Evolutionary conservation across 2,888 invertebrate genomes (phyloP), one percentile per base, ranked within the genome.

Genomic region (Uloborus plumipes): DNA sequence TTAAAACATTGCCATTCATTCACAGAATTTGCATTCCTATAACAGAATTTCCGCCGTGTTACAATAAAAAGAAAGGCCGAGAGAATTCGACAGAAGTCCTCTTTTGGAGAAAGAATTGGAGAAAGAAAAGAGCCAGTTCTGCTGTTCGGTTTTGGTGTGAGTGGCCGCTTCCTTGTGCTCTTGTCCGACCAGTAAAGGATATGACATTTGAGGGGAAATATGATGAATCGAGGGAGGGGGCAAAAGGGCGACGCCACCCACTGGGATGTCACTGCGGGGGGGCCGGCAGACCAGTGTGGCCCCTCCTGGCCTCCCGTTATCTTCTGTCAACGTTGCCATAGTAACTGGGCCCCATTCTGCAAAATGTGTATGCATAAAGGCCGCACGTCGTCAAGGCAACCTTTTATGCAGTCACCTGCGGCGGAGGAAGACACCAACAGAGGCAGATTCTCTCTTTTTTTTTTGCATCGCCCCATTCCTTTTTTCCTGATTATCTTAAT

Each of bases 161-260:
- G 22, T 31, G 22, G 49, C 39, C 31, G 18, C 15, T n/a, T 39
- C 39, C 39, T 39, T 65, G 18, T 31, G n/a, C 49, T 65, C 65
- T 18, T 65, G n/a, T 26, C 39, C 39, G n/a, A 20, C 62, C n/a
- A 31, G 26, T 26, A 26, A 53, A 70, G 80, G 51, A 74, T 81
- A 75, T 81, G 80, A 81, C 80, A 81, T 61, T 50, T 49, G 70
- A 70, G 74, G 80, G 80, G 70, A 74, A 70, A 74, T 81, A 81
- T 81, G 80, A 81, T 81, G 80, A 81, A 81, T 81, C 74, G 80
- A 81, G 77, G 83, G 67, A 66, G 72, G 77, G 77, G 77, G 77
- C 75, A 76, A 83, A 69, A 73, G 83, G 83, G 67, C 72, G 76
- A 62, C 69, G 67, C 83, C 83, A 77, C 77, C 83, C 81, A 76